A percentile compares a stretch with the other conserved stretches of the same genome.
These are phyloP conservation scores for Formicarius rufipectus DNA, from an alignment of 2,113 vertebrate genomes.

Conservation along the genomic window DNA sequence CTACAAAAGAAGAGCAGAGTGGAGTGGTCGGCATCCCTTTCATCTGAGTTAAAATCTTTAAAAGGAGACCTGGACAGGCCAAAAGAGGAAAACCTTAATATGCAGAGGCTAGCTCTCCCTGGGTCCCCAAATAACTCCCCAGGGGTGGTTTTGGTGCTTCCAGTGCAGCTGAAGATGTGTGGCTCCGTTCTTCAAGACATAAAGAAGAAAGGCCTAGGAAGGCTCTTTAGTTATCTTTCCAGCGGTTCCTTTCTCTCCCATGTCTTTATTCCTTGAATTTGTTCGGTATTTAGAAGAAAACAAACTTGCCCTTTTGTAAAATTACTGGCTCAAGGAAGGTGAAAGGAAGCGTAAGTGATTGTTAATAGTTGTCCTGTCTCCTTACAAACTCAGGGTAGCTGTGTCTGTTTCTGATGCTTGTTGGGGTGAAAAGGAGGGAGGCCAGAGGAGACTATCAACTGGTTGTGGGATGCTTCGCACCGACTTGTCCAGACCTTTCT, in stretches of 20 bases:
- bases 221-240: background rate
- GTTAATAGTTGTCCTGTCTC: background rate
- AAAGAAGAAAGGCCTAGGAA: background rate
- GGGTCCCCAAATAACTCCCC: no score
- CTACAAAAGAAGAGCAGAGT: background rate
- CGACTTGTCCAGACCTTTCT: background rate
- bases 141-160: background rate
- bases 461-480: background rate
- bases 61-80: background rate
- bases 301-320: background rate
- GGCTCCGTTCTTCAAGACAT: background rate
- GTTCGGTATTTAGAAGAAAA: background rate
- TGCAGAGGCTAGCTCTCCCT: background rate
- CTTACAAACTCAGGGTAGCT: background rate
- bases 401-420: background rate
- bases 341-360: background rate
- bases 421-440: background rate
- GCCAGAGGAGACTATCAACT: background rate
- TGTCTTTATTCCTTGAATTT: background rate
- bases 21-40: background rate
- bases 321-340: background rate
- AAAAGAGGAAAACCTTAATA: background rate
- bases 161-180: accelerated
- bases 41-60: conserved; percentile 18
- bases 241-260: background rate